Evolutionary conservation across 2,888 invertebrate species (phyloP).

Genomic region (Pollenia griseotomentosa): DNA sequence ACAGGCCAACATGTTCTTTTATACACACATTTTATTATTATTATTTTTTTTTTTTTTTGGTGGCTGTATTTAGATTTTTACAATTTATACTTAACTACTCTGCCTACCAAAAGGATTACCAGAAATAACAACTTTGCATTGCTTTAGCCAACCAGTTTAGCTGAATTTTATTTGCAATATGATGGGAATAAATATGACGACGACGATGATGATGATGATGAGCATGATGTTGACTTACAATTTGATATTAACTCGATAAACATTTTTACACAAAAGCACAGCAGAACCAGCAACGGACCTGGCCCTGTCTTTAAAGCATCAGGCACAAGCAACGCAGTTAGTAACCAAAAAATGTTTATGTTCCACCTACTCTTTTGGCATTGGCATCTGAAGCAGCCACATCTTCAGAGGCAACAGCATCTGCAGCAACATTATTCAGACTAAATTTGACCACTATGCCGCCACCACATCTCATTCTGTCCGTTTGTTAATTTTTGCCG

Average conservation of each 20-base stretch:
- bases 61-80: constrained; percentile 63
- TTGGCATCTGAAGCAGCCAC: constrained; percentile 78
- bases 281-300: constrained; percentile 64
- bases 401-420: constrained; percentile 75
- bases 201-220: constrained; percentile 65
- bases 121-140: too few relatives aligned
- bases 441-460: constrained; percentile 75
- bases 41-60: constrained; percentile 11
- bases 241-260: constrained; percentile 84
- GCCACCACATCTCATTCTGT: constrained; percentile 71
- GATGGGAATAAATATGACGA: constrained; percentile 61
- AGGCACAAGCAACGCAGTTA: constrained; percentile 80
- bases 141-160: neutral
- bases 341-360: constrained; percentile 83
- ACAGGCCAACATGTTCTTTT: constrained; percentile 49
- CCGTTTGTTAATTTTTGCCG: constrained; percentile 50
- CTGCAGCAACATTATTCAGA: constrained; percentile 76
- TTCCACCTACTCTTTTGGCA: constrained; percentile 83
- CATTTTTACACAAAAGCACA: constrained; percentile 76
- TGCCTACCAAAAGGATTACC: constrained; percentile 43
- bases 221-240: constrained; percentile 76
- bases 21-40: neutral
- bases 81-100: constrained; percentile 68
- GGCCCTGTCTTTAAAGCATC: constrained; percentile 32
- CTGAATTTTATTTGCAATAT: constrained; percentile 49